Evolutionary conservation across 2,797 vertebrate genomes (phyloP).

Genomic region (Sitta carolinensis): DNA sequence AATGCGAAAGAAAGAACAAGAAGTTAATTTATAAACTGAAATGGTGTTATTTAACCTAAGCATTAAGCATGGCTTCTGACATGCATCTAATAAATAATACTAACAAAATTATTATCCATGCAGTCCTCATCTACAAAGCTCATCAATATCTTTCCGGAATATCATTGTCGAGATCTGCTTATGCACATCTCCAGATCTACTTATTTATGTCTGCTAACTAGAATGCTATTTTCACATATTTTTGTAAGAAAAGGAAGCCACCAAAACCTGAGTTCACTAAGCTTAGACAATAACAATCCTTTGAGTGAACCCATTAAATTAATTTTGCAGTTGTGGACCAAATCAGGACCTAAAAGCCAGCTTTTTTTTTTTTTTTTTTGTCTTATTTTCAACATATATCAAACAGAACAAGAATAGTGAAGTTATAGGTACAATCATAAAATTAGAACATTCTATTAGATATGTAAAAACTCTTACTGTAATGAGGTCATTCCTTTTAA

Average conservation of each 20-base stretch:
- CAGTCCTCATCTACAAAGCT: neutral
- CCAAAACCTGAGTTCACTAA: neutral
- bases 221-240: neutral
- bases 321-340: neutral
- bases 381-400: neutral
- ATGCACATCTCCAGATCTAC: neutral
- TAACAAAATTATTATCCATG: neutral
- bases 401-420: constrained; percentile 19
- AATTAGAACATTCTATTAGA: neutral
- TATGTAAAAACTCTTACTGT: constrained; percentile 83
- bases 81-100: neutral
- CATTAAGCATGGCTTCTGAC: neutral
- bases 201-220: neutral
- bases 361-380: neutral
- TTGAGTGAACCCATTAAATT: neutral
- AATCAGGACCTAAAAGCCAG: neutral
- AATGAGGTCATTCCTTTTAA: constrained; percentile 93
- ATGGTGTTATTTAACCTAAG: neutral
- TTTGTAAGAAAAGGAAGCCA: neutral
- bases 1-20: neutral
- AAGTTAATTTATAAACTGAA: neutral
- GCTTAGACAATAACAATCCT: neutral
- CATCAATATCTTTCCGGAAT: neutral
- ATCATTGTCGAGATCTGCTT: neutral
- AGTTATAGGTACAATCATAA: constrained; percentile 26